A percentile compares a stretch with the other conserved stretches of the same genome.
Evolutionary conservation across 30 jellyfish, hydroid and myxozoan genomes (phyloP).

Genomic region (Hydractinia echinata): DNA sequence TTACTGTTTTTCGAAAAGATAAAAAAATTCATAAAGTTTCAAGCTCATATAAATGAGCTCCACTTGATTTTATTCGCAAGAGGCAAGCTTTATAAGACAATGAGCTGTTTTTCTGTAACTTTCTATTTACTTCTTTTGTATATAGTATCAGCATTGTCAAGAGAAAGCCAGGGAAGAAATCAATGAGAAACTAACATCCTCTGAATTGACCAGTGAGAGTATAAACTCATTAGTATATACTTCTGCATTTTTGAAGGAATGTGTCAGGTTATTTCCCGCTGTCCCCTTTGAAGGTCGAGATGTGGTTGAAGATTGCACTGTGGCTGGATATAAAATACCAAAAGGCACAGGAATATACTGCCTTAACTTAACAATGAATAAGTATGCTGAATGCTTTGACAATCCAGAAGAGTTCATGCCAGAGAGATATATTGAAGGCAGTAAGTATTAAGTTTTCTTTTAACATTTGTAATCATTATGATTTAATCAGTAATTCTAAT

Average conservation of each 20-base stretch:
- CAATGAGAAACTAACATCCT: background rate
- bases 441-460: background rate
- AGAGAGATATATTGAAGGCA: constrained; percentile 1
- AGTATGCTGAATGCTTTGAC: constrained; percentile 1
- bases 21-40: no score
- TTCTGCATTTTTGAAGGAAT: constrained; percentile 6
- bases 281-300: constrained; percentile 7
- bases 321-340: background rate
- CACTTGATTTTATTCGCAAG: no score
- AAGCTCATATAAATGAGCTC: no score
- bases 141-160: constrained; percentile 9
- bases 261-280: background rate
- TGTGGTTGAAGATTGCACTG: background rate
- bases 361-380: background rate
- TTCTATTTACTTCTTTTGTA: background rate
- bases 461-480: background rate
- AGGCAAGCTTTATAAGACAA: no score
- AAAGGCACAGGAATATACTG: constrained; percentile 5
- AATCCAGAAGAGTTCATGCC: background rate
- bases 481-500: no score
- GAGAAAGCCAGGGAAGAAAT: constrained; percentile 10
- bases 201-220: background rate
- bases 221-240: background rate
- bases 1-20: no score
- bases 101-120: background rate